These are phyloP conservation scores for Tinea semifulvella DNA, from an alignment of 2,888 invertebrate species.

Conservation along the genomic window DNA sequence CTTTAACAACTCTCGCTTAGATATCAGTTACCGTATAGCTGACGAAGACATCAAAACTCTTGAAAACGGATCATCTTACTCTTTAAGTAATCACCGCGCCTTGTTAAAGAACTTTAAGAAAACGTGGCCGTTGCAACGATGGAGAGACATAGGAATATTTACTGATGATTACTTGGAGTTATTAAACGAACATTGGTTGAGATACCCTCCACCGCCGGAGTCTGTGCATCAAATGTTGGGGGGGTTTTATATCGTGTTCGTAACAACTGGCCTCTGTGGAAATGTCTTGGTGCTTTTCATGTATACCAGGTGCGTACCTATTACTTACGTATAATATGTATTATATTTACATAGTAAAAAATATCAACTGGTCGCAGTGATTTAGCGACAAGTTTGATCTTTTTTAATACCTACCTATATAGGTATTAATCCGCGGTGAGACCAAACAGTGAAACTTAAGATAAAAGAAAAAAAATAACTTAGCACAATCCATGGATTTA, in stretches of 20 bases:
- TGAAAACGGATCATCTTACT: background rate
- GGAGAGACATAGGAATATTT: constrained; percentile 65
- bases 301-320: constrained; percentile 68
- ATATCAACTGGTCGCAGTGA: too few species aligned
- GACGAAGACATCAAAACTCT: background rate
- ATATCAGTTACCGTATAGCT: background rate
- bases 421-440: too few species aligned
- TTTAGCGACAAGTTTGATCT: too few species aligned
- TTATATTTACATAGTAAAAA: too few species aligned
- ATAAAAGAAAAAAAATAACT: too few species aligned
- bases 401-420: too few species aligned
- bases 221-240: constrained; percentile 69
- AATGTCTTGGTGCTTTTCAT: constrained; percentile 77
- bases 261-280: constrained; percentile 73
- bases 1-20: background rate
- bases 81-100: constrained; percentile 16
- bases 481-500: too few species aligned
- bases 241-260: constrained; percentile 68
- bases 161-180: constrained; percentile 62
- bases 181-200: constrained; percentile 78
- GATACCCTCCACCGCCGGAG: constrained; percentile 70
- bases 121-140: constrained; percentile 52
- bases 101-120: constrained; percentile 41
- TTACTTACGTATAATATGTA: too few species aligned
- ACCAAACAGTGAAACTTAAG: too few species aligned